Evolutionary conservation across 2,113 vertebrate species (phyloP).

Genomic region (Orcinus orca): DNA sequence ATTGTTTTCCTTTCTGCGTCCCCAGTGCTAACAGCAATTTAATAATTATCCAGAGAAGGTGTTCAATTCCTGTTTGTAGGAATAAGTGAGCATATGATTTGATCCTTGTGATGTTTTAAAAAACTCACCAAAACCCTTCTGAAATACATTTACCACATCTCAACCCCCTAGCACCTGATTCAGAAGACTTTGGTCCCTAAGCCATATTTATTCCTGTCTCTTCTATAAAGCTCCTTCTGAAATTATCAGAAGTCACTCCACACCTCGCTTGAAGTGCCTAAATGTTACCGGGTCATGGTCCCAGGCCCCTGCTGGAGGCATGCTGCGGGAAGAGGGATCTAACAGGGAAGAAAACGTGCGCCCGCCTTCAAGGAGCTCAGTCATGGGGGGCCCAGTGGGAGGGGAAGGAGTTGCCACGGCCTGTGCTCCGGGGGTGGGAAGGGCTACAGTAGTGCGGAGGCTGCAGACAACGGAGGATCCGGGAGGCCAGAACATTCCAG

Average conservation of each 20-base stretch:
- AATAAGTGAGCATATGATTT: neutral
- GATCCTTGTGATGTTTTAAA: neutral
- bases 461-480: neutral
- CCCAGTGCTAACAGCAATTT: neutral
- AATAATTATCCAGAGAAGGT: neutral
- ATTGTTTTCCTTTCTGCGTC: neutral
- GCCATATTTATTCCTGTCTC: neutral
- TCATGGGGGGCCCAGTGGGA: neutral
- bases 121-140: neutral
- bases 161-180: neutral
- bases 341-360: accelerated
- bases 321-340: accelerated
- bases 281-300: accelerated
- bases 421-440: neutral
- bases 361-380: neutral
- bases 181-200: neutral
- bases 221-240: neutral
- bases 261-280: too few relatives aligned
- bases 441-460: accelerated
- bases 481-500: neutral
- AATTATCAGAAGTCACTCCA: neutral
- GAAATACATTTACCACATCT: neutral
- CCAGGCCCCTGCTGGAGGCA: neutral
- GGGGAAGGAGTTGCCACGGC: neutral
- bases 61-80: neutral